A percentile compares a stretch with the other conserved stretches of the same genome.
Conservation (phyloP, 2,888 invertebrate species). For the Hermaeophaga mercurialis region DNA sequence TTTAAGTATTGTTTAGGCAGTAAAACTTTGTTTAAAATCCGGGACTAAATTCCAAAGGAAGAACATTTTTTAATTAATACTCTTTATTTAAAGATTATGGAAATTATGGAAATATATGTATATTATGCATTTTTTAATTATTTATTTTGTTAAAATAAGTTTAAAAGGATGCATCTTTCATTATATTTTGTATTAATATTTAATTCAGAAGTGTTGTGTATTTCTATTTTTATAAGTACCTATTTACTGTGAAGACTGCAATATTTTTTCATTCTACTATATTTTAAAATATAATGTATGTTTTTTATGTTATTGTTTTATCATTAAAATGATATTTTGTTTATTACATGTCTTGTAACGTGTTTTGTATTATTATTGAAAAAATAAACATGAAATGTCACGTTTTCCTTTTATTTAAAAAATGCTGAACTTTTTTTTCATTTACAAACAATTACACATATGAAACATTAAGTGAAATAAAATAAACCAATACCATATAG, state of each 20-base stretch:
- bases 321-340: slow-evolving; percentile 35
- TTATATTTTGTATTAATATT: not conserved
- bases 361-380: slow-evolving; percentile 37
- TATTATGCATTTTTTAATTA: too few species aligned
- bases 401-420: slow-evolving; percentile 8
- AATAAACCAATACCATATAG: too few species aligned
- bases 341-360: slow-evolving; percentile 36
- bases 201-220: slow-evolving; percentile 20
- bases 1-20: too few species aligned
- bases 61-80: too few species aligned
- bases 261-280: slow-evolving; percentile 38
- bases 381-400: slow-evolving; percentile 33
- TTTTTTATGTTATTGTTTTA: slow-evolving; percentile 41
- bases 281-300: slow-evolving; percentile 36
- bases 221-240: slow-evolving; percentile 28
- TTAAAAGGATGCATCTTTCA: too few species aligned
- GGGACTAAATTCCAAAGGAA: too few species aligned
- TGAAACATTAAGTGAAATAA: too few species aligned
- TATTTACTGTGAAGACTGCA: slow-evolving; percentile 41
- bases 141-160: too few species aligned
- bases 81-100: too few species aligned
- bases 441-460: too few species aligned
- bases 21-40: too few species aligned
- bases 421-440: not conserved
- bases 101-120: too few species aligned